These are phyloP conservation scores for Protaetia brevitarsis DNA, from an alignment of 1,140 invertebrate species.

Conservation along the genomic window DNA sequence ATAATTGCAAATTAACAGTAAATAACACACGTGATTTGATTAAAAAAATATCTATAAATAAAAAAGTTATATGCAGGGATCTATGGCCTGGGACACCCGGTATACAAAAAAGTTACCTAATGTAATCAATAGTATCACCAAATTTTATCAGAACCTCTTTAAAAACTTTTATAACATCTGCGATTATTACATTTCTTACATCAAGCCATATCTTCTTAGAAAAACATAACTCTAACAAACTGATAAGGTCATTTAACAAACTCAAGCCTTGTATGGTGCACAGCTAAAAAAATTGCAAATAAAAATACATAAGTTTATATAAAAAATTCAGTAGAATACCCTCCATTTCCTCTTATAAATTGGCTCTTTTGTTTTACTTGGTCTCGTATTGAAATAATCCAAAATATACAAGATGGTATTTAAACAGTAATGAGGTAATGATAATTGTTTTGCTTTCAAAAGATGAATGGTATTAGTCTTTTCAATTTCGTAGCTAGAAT, in stretches of 20 bases:
- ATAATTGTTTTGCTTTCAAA: conserved; percentile 51
- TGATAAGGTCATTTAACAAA: conserved; percentile 38
- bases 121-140: conserved; percentile 52
- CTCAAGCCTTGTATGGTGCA: conserved; percentile 41
- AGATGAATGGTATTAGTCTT: conserved; percentile 45
- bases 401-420: conserved; percentile 49
- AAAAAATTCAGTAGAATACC: conserved; percentile 17
- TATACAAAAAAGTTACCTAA: conserved; percentile 48
- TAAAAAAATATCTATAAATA: too few relatives aligned
- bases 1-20: too few relatives aligned
- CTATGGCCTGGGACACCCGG: too few relatives aligned
- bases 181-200: conserved; percentile 11
- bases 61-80: too few relatives aligned
- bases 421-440: conserved; percentile 54
- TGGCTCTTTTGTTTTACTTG: conserved; percentile 26
- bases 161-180: conserved; percentile 35
- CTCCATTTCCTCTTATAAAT: background rate
- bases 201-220: conserved; percentile 32
- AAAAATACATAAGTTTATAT: conserved; percentile 19
- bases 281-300: conserved; percentile 37
- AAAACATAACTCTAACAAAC: conserved; percentile 36
- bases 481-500: conserved; percentile 25
- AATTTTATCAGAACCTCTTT: conserved; percentile 39
- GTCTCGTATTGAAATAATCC: conserved; percentile 41
- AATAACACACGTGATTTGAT: too few relatives aligned